A percentile compares a stretch with the other conserved stretches of the same genome.
Conservation (phyloP, 2,113 vertebrate species). For the Podarcis cretensis region DNA sequence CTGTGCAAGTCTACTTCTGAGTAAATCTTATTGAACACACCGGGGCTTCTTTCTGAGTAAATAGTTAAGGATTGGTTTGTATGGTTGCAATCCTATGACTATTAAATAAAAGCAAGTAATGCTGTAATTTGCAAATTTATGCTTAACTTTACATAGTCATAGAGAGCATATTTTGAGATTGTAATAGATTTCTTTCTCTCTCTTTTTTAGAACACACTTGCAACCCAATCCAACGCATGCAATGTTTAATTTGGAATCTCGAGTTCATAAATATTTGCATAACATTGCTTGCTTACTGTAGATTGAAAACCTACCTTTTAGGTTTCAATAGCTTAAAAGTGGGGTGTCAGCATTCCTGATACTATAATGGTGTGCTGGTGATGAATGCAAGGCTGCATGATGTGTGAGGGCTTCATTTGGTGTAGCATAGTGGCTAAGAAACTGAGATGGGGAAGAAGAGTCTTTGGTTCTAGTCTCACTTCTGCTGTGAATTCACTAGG, state of each 20-base stretch:
- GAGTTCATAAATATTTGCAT: neutral
- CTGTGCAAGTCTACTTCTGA: neutral
- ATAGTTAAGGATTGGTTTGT: neutral
- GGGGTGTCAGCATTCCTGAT: slow-evolving; percentile 41
- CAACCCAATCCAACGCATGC: neutral
- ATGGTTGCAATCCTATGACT: neutral
- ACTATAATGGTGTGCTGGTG: neutral
- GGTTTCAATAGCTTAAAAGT: neutral
- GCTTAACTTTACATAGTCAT: neutral
- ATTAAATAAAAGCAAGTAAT: no score
- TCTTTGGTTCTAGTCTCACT: neutral
- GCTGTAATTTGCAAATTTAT: neutral
- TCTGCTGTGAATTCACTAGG: slow-evolving; percentile 8
- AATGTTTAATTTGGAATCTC: neutral
- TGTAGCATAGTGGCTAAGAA: neutral
- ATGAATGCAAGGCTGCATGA: neutral
- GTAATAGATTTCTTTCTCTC: neutral
- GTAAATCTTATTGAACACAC: neutral
- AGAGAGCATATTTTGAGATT: neutral
- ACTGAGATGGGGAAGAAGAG: neutral
- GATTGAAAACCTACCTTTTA: slow-evolving; percentile 2
- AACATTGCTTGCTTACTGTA: neutral
- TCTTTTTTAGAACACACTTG: neutral
- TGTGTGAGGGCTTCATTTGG: neutral
- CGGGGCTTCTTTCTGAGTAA: neutral